Percentiles rank a stretch among this genome's conserved stretches.
These are phyloP conservation scores for Lasioglossum leucozonium DNA, from an alignment of 2,888 invertebrate species.

Conservation along the genomic window DNA sequence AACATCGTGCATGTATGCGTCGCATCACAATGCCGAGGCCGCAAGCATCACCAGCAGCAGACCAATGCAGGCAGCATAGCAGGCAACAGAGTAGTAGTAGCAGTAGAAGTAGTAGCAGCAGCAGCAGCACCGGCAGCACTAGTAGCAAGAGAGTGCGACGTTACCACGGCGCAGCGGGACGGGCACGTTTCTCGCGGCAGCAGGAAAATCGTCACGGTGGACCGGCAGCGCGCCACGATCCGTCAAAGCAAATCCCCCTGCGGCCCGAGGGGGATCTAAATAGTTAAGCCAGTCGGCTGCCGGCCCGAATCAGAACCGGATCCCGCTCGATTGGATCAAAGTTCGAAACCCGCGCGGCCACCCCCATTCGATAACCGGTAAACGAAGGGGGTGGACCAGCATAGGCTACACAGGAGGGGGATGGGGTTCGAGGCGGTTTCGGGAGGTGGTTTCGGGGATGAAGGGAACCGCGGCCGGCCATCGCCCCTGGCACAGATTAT, in stretches of 20 bases:
- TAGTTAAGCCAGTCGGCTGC: slow-evolving; percentile 9
- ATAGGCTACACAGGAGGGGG: neutral
- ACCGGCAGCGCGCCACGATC: neutral
- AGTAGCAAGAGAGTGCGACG: neutral
- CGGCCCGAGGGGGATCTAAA: neutral
- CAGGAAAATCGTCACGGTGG: slow-evolving; percentile 58
- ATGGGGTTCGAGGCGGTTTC: neutral
- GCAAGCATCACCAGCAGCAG: slow-evolving; percentile 1
- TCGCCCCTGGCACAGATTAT: slow-evolving; percentile 30
- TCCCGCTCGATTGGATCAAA: slow-evolving; percentile 6
- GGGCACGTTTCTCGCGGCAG: neutral
- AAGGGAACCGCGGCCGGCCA: neutral
- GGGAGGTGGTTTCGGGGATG: neutral
- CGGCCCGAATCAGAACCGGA: neutral
- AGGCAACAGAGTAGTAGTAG: neutral
- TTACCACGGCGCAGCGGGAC: no score
- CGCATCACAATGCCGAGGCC: slow-evolving; percentile 56
- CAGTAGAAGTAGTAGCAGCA: neutral
- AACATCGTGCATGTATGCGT: slow-evolving; percentile 62
- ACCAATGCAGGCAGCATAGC: neutral
- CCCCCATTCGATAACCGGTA: neutral
- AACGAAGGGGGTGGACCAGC: neutral
- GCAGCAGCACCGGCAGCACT: neutral
- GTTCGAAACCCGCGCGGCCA: neutral
- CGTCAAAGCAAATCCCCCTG: slow-evolving; percentile 7